Conservation (phyloP, 92 coral and sea anemone genomes). For the Porites lobata region DNA sequence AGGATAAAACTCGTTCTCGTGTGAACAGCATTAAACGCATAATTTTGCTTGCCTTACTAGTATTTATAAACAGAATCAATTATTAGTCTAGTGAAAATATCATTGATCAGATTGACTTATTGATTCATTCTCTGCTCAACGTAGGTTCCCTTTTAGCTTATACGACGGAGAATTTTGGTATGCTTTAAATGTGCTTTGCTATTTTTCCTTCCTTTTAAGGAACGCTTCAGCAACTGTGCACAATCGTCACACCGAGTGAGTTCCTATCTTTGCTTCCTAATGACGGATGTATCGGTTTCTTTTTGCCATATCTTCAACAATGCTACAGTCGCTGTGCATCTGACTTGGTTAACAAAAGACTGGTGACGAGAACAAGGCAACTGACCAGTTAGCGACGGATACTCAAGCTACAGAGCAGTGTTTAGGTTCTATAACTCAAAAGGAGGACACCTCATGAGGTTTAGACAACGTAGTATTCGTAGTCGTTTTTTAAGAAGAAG, state of each 20-base stretch:
- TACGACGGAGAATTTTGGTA: neutral
- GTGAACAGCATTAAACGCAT: no score
- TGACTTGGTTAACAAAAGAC: constrained; percentile 60
- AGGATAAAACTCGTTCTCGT: no score
- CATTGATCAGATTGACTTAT: no score
- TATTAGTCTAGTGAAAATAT: no score
- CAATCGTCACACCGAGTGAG: constrained; percentile 77
- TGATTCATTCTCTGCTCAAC: no score
- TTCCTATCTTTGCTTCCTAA: constrained; percentile 84
- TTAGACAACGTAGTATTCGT: no score
- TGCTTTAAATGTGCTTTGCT: neutral
- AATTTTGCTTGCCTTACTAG: no score
- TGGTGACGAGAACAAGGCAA: constrained; percentile 46
- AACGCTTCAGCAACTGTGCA: constrained; percentile 59
- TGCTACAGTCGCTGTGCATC: constrained; percentile 81
- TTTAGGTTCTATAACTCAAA: neutral
- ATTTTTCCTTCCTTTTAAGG: constrained; percentile 1
- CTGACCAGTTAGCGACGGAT: neutral
- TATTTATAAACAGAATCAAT: no score
- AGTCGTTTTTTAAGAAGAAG: no score
- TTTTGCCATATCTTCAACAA: constrained; percentile 89
- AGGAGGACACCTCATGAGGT: no score
- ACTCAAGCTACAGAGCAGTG: neutral
- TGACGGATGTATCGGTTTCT: constrained; percentile 91
- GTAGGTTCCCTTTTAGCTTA: no score